These are phyloP conservation scores for Odontamblyopus lacepedii DNA, from an alignment of 2,797 vertebrate species.

Conservation along the genomic window DNA sequence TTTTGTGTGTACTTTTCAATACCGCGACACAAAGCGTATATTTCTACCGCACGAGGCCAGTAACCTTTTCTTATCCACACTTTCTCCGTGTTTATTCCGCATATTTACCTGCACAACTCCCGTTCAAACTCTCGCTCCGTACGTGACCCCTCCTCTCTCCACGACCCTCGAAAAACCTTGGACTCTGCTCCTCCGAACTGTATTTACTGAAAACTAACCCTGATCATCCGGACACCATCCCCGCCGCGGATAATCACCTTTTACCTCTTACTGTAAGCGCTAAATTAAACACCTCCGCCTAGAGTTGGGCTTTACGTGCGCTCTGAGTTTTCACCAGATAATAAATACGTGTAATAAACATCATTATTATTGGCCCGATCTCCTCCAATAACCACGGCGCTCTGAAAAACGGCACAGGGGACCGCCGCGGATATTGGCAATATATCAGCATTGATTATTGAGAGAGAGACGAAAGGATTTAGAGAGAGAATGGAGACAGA, in stretches of 20 bases:
- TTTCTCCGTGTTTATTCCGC: neutral
- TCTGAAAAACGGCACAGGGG: slow-evolving; percentile 80
- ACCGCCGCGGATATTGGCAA: slow-evolving; percentile 83
- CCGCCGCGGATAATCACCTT: slow-evolving; percentile 64
- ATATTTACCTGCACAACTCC: neutral
- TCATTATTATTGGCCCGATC: slow-evolving; percentile 84
- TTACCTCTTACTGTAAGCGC: slow-evolving; percentile 61
- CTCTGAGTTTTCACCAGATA: slow-evolving; percentile 64
- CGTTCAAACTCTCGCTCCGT: neutral
- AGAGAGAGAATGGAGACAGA: slow-evolving; percentile 65
- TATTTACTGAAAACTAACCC: slow-evolving; percentile 48
- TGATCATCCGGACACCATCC: slow-evolving; percentile 69
- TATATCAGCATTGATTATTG: slow-evolving; percentile 89
- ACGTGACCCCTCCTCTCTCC: slow-evolving; percentile 69
- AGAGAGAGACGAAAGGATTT: slow-evolving; percentile 54
- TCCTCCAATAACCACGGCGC: slow-evolving; percentile 75
- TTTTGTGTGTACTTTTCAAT: neutral
- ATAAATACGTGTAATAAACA: slow-evolving; percentile 88
- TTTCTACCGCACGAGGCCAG: neutral
- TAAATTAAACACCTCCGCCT: slow-evolving; percentile 71
- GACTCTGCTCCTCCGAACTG: slow-evolving; percentile 35
- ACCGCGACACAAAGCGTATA: neutral
- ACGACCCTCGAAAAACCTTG: slow-evolving; percentile 57
- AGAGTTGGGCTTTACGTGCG: slow-evolving; percentile 30
- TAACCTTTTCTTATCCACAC: neutral